Conservation (phyloP, 2,113 vertebrate species). For the Etia nguti region DNA sequence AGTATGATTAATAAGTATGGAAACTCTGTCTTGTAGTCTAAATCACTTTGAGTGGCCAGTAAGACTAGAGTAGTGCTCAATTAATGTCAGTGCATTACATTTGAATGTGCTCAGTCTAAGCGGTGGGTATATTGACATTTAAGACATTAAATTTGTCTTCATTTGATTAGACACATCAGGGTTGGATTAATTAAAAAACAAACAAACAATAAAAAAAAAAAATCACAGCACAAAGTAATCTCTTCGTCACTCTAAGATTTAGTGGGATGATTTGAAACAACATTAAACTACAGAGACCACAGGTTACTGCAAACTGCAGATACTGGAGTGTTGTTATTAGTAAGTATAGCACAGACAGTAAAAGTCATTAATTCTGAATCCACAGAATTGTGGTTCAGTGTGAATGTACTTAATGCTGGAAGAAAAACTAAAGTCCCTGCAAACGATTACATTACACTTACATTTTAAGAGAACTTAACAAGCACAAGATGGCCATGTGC, state of each 20-base stretch:
- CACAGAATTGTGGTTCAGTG: neutral
- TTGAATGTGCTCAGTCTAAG: neutral
- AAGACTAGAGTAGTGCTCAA: neutral
- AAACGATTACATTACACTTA: neutral
- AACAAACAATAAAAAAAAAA: neutral
- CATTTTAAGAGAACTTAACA: neutral
- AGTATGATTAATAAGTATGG: neutral
- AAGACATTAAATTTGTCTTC: neutral
- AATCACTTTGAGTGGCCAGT: neutral
- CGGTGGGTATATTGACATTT: neutral
- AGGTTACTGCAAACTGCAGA: neutral
- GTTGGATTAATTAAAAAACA: neutral
- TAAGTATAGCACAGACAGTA: neutral
- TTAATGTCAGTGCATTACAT: neutral
- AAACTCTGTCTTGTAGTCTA: neutral
- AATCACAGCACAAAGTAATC: neutral
- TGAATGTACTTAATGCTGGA: slow-evolving; percentile 3
- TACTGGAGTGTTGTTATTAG: neutral
- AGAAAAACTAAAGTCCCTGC: neutral
- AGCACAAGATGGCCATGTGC: neutral
- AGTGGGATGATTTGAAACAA: neutral
- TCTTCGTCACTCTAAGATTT: neutral
- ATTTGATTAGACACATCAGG: neutral
- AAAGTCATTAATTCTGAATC: neutral
- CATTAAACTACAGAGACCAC: neutral